Evolutionary conservation across 30 jellyfish, hydroid and myxozoan species (phyloP), one percentile per base, ranked within the genome.

Genomic region (Rhopilema esculentum): DNA sequence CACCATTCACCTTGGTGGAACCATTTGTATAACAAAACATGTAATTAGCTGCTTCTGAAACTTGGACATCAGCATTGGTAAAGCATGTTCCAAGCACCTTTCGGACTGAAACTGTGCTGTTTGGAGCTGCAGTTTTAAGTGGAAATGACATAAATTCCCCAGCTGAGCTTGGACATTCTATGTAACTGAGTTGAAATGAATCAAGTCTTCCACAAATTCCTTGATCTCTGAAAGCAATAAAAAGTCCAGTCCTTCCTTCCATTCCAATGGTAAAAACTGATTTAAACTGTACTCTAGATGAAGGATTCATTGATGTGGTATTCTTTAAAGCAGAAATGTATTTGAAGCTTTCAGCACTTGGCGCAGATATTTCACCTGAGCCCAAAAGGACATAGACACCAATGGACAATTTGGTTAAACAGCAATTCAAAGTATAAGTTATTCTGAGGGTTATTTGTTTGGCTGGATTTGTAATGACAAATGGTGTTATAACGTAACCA

Each of bases 1-100:
- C 91, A 15, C 98, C 98, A 71, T 22, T 72, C 2, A 80, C 77
- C 25, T 0, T 57, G 16, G 82, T 85, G 17, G 96, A 78, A 23
- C 98, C 98, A 80, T 92, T 86, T 16, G 84, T 18, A 52, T 49
- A 85, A 40, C 98, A 92, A 1, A 51, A 16, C 87, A 86, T 81
- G 68, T 33, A 85, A 57, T 32, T 74, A 19, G 33, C 57, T 18
- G 15, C 80, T 0, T 79, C 48, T 49, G 95, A 48, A 17, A 63
- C 16, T 8, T 53, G 69, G 0, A 82, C 83, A 19, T 68, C 51
- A 1, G 95, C 69, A 75, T 75, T 64, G 24, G 68, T 61, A 16
- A 77, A 81, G 23, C 97, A 90, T 1, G 28, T 25, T 31, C 97
- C 97, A 31, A 26, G 69, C 0, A 88, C 61, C 4, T 50, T 30